Evolutionary conservation across 2,888 invertebrate species (phyloP).

Genomic region (Drosophila multiciliata): DNA sequence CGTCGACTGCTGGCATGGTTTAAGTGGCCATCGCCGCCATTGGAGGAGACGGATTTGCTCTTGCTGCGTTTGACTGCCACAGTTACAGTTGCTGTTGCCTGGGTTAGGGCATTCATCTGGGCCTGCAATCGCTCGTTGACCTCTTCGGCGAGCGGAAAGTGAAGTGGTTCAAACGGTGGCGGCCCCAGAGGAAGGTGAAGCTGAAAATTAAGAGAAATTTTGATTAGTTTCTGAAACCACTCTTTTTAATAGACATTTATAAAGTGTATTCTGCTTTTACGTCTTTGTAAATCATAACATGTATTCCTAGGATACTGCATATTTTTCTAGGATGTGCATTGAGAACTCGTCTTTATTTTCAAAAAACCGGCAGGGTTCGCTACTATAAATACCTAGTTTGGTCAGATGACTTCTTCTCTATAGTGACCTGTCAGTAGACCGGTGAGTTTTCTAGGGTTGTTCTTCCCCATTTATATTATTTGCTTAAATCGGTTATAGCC

Average conservation of each 20-base stretch:
- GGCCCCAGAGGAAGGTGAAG: conserved; percentile 87
- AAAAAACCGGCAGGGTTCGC: too few species aligned
- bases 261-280: too few species aligned
- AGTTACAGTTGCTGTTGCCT: neutral
- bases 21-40: conserved; percentile 51
- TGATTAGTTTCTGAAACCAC: neutral
- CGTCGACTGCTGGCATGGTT: conserved; percentile 54
- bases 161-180: conserved; percentile 90
- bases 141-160: conserved; percentile 90
- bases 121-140: conserved; percentile 89
- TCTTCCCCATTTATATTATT: too few species aligned
- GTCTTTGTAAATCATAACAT: too few species aligned
- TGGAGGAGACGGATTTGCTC: conserved; percentile 71
- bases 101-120: conserved; percentile 42
- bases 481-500: too few species aligned
- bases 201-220: neutral
- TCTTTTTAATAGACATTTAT: neutral
- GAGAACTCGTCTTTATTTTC: too few species aligned
- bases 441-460: too few species aligned
- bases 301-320: too few species aligned
- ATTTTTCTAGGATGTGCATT: too few species aligned
- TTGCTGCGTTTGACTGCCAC: conserved; percentile 54
- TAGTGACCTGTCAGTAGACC: too few species aligned
- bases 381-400: too few species aligned
- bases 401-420: too few species aligned